phyloP scores from a whole-genome alignment of 64 coral and sea anemone species.

The Dendronephthya gigantea region DNA sequence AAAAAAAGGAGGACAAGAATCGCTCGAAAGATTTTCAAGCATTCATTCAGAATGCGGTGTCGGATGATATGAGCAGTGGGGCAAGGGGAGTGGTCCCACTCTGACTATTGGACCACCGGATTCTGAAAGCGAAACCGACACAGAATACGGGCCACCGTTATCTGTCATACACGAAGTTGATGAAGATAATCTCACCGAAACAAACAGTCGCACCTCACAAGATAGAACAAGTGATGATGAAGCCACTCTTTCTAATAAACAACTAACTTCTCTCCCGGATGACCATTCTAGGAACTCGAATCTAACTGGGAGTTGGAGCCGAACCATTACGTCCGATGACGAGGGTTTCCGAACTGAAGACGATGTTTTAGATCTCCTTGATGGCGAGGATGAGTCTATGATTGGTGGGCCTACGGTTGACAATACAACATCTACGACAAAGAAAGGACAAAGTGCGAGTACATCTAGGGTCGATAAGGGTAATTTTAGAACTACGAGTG shows the following conservation, averaged over 20 bases:
- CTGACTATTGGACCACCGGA: background rate
- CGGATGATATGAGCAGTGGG: background rate
- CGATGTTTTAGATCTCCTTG: background rate
- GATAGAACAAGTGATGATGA: background rate
- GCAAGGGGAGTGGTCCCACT: background rate
- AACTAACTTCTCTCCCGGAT: background rate
- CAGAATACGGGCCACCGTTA: background rate
- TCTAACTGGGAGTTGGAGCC: background rate
- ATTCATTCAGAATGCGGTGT: background rate
- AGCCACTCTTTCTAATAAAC: background rate
- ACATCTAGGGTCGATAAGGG: background rate
- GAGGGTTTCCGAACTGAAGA: constrained; percentile 4
- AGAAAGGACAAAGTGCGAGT: background rate
- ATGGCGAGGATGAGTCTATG: background rate
- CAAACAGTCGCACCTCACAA: background rate
- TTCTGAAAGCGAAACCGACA: background rate
- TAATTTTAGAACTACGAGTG: background rate
- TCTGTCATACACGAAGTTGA: background rate
- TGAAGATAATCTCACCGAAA: background rate
- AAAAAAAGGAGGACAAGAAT: background rate
- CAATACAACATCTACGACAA: background rate
- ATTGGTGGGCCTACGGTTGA: background rate
- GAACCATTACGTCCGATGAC: background rate
- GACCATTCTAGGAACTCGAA: background rate
- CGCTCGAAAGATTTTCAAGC: background rate